phyloP scores from a whole-genome alignment of 2,888 invertebrate genomes.

The Tryphoninae sp. region DNA sequence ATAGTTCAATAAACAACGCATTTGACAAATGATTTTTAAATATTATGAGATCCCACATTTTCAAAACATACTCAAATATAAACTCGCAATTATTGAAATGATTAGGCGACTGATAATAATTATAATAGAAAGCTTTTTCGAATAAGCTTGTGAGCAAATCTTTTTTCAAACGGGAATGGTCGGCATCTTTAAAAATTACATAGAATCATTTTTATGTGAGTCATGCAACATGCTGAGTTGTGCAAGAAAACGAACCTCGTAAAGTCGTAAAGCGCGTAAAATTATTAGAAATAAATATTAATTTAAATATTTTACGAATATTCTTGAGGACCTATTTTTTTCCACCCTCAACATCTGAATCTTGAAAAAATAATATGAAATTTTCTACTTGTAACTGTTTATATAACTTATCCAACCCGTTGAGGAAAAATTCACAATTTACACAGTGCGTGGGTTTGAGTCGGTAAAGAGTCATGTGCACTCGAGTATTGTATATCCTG shows the following conservation, averaged over 20 bases:
- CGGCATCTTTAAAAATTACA: no score
- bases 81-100: not conserved
- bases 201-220: not conserved
- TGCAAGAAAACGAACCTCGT: not conserved
- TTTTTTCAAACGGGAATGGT: not conserved
- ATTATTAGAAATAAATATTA: no score
- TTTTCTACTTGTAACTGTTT: no score
- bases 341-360: no score
- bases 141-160: not conserved
- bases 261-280: no score
- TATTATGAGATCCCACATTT: not conserved
- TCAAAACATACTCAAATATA: not conserved
- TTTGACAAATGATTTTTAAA: not conserved
- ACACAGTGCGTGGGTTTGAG: not conserved
- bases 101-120: not conserved
- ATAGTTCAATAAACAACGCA: not conserved
- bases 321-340: no score
- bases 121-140: no score
- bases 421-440: slow-evolving; percentile 33
- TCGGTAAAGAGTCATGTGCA: not conserved
- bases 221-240: not conserved
- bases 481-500: not conserved
- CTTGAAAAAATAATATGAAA: no score
- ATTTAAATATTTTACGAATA: no score
- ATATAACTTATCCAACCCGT: not conserved